Evolutionary conservation across 2,113 vertebrate genomes (phyloP).

Genomic region (Nematolebias whitei): DNA sequence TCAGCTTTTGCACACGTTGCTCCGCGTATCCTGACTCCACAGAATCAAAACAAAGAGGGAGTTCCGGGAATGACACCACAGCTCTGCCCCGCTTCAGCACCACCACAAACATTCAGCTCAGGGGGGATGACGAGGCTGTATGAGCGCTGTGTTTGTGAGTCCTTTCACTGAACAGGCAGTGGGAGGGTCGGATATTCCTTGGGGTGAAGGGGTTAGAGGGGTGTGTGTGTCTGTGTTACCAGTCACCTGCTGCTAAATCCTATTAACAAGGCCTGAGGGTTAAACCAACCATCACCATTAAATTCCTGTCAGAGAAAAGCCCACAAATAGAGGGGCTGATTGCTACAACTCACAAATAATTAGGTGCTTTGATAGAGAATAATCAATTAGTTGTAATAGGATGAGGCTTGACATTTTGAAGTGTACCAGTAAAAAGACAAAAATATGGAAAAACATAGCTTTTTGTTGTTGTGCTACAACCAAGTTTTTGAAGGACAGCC

Average conservation of each 20-base stretch:
- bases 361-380: constrained; percentile 79
- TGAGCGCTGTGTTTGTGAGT: constrained; percentile 47
- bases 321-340: constrained; percentile 83
- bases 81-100: constrained; percentile 23
- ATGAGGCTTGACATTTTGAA: constrained; percentile 55
- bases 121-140: constrained; percentile 54
- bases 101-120: constrained; percentile 36
- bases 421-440: constrained; percentile 9
- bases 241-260: constrained; percentile 82
- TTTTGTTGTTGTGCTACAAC: constrained; percentile 3
- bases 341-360: constrained; percentile 83
- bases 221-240: constrained; percentile 76
- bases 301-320: constrained; percentile 81
- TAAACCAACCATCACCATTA: constrained; percentile 81
- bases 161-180: constrained; percentile 58
- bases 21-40: constrained; percentile 55
- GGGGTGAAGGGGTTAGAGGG: constrained; percentile 77
- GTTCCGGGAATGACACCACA: constrained; percentile 46
- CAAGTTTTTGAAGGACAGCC: constrained; percentile 1
- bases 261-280: constrained; percentile 79
- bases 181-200: constrained; percentile 70
- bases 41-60: constrained; percentile 56
- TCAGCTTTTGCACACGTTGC: constrained; percentile 60
- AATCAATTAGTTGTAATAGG: constrained; percentile 77
- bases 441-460: constrained; percentile 15